Conservation (phyloP, 2,888 invertebrate genomes). For the Microplitis deprimator region DNA sequence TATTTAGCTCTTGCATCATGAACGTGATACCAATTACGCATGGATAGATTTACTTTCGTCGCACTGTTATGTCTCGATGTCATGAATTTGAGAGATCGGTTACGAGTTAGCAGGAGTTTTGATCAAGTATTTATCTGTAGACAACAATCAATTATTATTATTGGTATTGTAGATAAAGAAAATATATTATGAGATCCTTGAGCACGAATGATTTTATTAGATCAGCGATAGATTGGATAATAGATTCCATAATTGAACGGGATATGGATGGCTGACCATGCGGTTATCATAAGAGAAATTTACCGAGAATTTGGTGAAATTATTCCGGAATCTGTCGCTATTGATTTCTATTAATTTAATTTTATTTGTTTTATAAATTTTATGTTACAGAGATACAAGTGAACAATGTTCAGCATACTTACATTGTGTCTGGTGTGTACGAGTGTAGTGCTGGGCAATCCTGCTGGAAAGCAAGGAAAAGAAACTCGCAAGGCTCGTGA, state of each 20-base stretch:
- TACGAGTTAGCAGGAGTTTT: constrained; percentile 10
- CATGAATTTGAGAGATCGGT: constrained; percentile 6
- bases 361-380: neutral
- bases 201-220: constrained; percentile 15
- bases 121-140: no score
- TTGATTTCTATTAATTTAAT: constrained; percentile 8
- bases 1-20: constrained; percentile 29
- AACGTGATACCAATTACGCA: constrained; percentile 39
- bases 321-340: constrained; percentile 18
- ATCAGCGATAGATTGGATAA: constrained; percentile 4
- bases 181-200: neutral
- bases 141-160: no score
- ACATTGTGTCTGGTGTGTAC: constrained; percentile 43
- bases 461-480: constrained; percentile 42
- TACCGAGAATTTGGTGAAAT: constrained; percentile 14
- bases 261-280: constrained; percentile 31
- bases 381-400: neutral
- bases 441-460: constrained; percentile 42
- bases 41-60: constrained; percentile 36
- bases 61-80: constrained; percentile 19
- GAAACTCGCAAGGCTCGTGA: constrained; percentile 14
- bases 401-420: neutral
- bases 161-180: neutral
- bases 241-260: constrained; percentile 7
- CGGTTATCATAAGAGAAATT: constrained; percentile 25